Base-by-base conservation (phyloP, 2,113 vertebrate species). In the Callipepla squamata region DNA sequence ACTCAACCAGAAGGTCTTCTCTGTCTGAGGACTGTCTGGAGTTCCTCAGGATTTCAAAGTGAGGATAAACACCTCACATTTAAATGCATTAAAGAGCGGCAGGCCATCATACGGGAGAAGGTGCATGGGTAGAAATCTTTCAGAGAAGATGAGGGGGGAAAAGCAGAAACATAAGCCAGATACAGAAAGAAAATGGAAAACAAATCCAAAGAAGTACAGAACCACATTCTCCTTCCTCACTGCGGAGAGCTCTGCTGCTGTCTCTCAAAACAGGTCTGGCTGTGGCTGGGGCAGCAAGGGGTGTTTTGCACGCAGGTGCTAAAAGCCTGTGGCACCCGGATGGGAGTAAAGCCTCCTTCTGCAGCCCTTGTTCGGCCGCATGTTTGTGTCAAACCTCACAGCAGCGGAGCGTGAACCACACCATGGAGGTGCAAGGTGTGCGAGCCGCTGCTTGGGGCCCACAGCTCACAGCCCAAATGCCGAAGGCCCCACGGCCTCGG, bases 341-440 rank as follows among this genome's bases (percentile, higher is more conserved):
- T 53, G 51, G 51, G 51, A 53, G 51, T 26, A 53, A 78, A 88
- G 50, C 40, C 32, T 23, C 2, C 77, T 75, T 83, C 73, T 89
- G 68, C 88, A 45, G 51, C 22, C 26, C 45, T 53, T 95, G 78
- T 96, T 97, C 97, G 81, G 92, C 73, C 96, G 82, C 23, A 67
- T 69, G 53, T 73, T 91, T 63, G 67, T 78, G 96, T 93, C 88
- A 97, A 97, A 97, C 97, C 96, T 94, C 95, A 90, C 16, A 32
- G 40, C 83, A 84, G 75, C 68, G 53, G 62, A 2, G 34, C 0
- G 2, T 19, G 34, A 89, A 48, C 23, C 23, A 9, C 67, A 21
- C 1, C 1, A 2, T 6, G 58, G 22, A 8, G 36, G 40, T 38
- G 3, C 6, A 66, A 80, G 40, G 13, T n/a, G 78, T 36, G 48